Conservation (phyloP, 2,113 vertebrate species). For the Chroicocephalus ridibundus region DNA sequence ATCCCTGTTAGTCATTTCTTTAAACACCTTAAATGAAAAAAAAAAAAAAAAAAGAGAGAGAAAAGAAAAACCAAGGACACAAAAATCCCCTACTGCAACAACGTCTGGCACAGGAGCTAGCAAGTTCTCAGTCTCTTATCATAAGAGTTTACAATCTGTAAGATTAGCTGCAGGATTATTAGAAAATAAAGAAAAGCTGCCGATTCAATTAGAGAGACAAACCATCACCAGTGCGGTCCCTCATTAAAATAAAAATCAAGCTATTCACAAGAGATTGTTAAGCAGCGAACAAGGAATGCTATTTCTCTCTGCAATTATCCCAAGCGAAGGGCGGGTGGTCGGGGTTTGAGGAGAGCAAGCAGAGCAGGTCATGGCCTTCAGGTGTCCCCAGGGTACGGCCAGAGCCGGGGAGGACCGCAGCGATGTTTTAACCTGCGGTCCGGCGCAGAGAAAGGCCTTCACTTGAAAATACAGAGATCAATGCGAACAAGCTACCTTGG, state of each 20-base stretch:
- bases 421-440: not conserved
- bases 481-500: not conserved
- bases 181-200: slow-evolving; percentile 35
- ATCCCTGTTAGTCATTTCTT: not conserved
- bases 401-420: not conserved
- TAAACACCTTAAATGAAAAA: not conserved
- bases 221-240: not conserved
- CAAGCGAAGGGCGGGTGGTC: not conserved
- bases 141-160: slow-evolving; percentile 4
- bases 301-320: not conserved
- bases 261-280: not conserved
- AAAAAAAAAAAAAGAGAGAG: not conserved
- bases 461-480: not conserved
- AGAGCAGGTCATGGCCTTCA: fast-evolving
- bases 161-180: not conserved
- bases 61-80: not conserved
- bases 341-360: not conserved
- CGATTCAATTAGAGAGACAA: slow-evolving; percentile 13
- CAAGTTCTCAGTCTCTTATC: not conserved
- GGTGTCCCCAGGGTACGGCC: not conserved
- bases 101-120: not conserved
- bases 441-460: not conserved
- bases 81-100: not conserved
- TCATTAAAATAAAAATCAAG: slow-evolving; percentile 40
- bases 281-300: not conserved